Evolutionary conservation across 2,113 vertebrate species (phyloP), one percentile per base, ranked within the genome.

Genomic region (Ginglymostoma cirratum): DNA sequence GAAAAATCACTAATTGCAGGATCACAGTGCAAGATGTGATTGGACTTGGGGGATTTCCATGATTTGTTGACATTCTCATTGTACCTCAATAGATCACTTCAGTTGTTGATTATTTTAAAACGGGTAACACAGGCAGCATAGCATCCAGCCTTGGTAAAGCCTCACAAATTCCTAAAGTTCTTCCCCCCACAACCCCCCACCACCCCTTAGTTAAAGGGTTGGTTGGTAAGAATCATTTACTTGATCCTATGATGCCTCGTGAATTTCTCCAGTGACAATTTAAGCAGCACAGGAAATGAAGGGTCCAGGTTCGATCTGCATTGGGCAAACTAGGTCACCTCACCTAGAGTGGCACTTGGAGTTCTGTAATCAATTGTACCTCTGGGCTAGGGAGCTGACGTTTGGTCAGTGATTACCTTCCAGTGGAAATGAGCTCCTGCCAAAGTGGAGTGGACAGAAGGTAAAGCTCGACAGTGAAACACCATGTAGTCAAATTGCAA

Each of bases 71-170:
- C 15, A 90, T 92, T 61, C 52, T 34, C 45, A 55, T 30, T 30
- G 14, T 61, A 90, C 30, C 87, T 55, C 61, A 93, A 93, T 45
- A 83, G 34, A 92, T 65, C 34, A 90, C 87, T 90, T 90, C 52
- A 65, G 27, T 65, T 65, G 52, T 90, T 65, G 87, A 90, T 92
- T 93, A 38, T n/a, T 93, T 93, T 93, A 66, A 93, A 93, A 66
- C 17, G 61, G 61, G 61, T 67, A 66, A 93, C 61, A 67, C n/a
- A 45, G 48, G 12, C 48, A 89, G 83, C 83, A 86, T 23, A 55
- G 48, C 45, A 34, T 30, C 76, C 52, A 92, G 17, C 14, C 34
- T 93, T n/a, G 3, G n/a, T 87, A 52, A 87, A 24, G 48, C 45
- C 85, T 87, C 85, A 30, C 65, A 66, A 21, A 61, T 67, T 67